Evolutionary conservation across 2,113 vertebrate species (phyloP).

Genomic region (Prinia subflava): DNA sequence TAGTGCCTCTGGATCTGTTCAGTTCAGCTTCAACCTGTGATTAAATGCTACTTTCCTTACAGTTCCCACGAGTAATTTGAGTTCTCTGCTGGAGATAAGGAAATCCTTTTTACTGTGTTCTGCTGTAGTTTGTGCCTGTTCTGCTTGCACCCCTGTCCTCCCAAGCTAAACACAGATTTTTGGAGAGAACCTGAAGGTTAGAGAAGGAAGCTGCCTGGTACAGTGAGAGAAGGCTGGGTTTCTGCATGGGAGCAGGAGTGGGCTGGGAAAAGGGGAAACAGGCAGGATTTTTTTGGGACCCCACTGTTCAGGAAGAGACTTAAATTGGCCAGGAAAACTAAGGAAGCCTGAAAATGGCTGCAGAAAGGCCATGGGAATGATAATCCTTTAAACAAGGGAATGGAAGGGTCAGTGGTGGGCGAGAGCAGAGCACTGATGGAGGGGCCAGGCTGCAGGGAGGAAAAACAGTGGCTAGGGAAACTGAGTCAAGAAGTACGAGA

Average conservation of each 20-base stretch:
- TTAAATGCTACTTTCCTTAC: background rate
- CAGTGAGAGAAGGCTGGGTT: background rate
- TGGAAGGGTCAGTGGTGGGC: background rate
- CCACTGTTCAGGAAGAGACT: background rate
- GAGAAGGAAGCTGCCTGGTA: background rate
- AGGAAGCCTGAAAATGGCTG: background rate
- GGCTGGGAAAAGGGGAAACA: background rate
- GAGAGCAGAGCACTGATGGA: background rate
- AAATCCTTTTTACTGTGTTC: background rate
- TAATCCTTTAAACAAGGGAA: background rate
- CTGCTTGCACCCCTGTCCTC: background rate
- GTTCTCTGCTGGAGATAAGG: background rate
- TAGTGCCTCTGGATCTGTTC: background rate
- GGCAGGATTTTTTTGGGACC: background rate
- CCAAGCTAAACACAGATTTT: background rate
- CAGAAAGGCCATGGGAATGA: background rate
- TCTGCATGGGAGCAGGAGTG: background rate
- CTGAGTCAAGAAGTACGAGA: background rate
- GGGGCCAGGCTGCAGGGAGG: background rate
- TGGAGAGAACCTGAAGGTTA: background rate
- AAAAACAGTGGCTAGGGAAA: background rate
- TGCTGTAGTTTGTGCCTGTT: background rate
- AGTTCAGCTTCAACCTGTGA: background rate
- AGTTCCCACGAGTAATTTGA: background rate
- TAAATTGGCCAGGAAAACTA: background rate